Conservation (phyloP, 2,797 vertebrate species). For the Periophthalmus magnuspinnatus region DNA sequence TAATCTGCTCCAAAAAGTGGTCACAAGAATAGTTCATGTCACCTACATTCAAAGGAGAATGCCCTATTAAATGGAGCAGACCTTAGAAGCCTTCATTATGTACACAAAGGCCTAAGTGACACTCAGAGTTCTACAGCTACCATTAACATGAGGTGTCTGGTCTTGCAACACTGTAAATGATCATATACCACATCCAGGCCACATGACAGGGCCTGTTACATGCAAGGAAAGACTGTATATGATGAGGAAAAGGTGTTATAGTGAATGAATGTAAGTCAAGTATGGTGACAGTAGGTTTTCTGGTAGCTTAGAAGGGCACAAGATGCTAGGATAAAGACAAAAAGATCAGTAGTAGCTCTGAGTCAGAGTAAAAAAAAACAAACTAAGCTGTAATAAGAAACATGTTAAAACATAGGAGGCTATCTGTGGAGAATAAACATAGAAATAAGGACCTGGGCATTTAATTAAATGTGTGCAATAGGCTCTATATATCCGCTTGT, state of each 20-base stretch:
- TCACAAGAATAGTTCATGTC: constrained; percentile 56
- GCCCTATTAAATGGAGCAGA: constrained; percentile 42
- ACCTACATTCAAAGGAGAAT: constrained; percentile 42
- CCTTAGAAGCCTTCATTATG: constrained; percentile 40
- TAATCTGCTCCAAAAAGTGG: constrained; percentile 63
- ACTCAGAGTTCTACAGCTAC: constrained; percentile 32
- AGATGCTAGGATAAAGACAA: constrained; percentile 14
- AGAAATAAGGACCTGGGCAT: constrained; percentile 7
- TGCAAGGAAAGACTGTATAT: background rate
- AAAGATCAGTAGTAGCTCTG: constrained; percentile 16
- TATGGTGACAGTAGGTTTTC: constrained; percentile 3
- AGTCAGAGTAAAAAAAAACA: constrained; percentile 12
- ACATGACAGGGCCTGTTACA: constrained; percentile 3
- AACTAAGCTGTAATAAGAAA: constrained; percentile 52
- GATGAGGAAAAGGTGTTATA: background rate
- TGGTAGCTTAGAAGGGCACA: constrained; percentile 16
- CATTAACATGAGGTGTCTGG: constrained; percentile 30
- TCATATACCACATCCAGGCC: background rate
- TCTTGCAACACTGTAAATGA: constrained; percentile 12
- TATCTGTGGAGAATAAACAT: constrained; percentile 28
- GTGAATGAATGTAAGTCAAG: background rate
- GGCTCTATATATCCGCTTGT: background rate
- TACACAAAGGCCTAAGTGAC: constrained; percentile 53
- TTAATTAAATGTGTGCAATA: background rate
- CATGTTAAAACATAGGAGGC: constrained; percentile 27